Conservation (phyloP, 2,888 invertebrate species). For the Melikaiella ostensackeni region DNA sequence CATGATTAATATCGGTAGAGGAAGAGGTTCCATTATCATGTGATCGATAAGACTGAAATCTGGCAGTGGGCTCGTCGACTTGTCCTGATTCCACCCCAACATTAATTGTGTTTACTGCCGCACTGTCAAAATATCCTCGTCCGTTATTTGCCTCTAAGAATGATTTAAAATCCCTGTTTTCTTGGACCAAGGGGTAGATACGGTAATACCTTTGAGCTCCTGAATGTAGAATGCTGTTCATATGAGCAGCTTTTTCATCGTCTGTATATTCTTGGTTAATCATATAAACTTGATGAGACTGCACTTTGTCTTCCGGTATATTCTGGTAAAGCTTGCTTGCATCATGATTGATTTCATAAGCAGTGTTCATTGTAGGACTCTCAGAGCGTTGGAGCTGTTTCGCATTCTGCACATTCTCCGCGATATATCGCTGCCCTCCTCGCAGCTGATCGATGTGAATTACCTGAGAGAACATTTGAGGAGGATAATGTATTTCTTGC, state of each 20-base stretch:
- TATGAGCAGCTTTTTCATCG: conserved; percentile 15
- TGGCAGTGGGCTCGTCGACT: conserved; percentile 12
- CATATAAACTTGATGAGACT: conserved; percentile 10
- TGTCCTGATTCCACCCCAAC: conserved; percentile 6
- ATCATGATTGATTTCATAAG: conserved; percentile 37
- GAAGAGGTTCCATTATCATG: conserved; percentile 34
- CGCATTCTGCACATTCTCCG: conserved; percentile 35
- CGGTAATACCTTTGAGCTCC: conserved; percentile 12
- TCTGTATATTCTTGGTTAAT: conserved; percentile 26
- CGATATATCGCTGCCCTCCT: conserved; percentile 40
- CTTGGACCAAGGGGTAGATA: conserved; percentile 21
- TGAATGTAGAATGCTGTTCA: conserved; percentile 13
- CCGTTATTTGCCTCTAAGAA: neutral
- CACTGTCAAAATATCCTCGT: neutral
- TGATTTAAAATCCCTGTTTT: conserved; percentile 30
- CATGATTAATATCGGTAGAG: conserved; percentile 40
- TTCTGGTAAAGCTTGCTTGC: conserved; percentile 1
- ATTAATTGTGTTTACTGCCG: conserved; percentile 24
- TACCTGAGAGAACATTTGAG: conserved; percentile 55
- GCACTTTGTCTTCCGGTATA: conserved; percentile 13
- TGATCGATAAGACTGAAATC: conserved; percentile 35
- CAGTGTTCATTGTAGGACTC: neutral
- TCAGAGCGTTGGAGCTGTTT: conserved; percentile 31
- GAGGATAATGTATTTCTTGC: conserved; percentile 72
- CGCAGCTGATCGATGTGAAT: conserved; percentile 58